phyloP scores from a whole-genome alignment of 1,140 invertebrate species.

The Cyclina sinensis region DNA sequence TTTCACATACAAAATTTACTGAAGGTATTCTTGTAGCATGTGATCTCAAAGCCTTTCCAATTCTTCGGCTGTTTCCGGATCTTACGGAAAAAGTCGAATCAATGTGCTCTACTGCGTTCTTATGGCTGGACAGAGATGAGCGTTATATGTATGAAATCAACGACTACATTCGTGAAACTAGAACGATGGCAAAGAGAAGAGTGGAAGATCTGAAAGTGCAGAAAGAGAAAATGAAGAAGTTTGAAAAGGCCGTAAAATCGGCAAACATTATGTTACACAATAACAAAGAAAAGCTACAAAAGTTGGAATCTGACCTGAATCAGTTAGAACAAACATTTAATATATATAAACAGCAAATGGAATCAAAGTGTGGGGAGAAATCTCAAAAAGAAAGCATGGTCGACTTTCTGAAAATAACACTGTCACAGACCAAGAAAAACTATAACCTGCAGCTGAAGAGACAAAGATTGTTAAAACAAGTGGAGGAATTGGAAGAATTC shows the following conservation, averaged over 20 bases:
- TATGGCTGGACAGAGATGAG: slow-evolving; percentile 83
- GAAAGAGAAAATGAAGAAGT: slow-evolving; percentile 81
- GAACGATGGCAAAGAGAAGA: slow-evolving; percentile 76
- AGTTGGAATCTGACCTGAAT: slow-evolving; percentile 82
- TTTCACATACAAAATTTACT: slow-evolving; percentile 77
- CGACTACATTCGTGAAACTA: slow-evolving; percentile 80
- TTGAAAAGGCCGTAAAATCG: slow-evolving; percentile 80
- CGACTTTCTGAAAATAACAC: slow-evolving; percentile 84
- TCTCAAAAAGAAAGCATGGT: slow-evolving; percentile 85
- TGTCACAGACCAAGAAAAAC: slow-evolving; percentile 83
- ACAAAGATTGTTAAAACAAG: slow-evolving; percentile 79
- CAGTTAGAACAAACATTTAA: slow-evolving; percentile 79
- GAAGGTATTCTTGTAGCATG: slow-evolving; percentile 80
- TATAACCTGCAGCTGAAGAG: slow-evolving; percentile 84
- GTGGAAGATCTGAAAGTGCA: slow-evolving; percentile 80
- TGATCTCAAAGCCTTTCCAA: slow-evolving; percentile 84
- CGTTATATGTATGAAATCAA: slow-evolving; percentile 84
- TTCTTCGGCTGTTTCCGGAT: slow-evolving; percentile 82
- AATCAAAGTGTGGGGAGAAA: slow-evolving; percentile 76
- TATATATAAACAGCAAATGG: slow-evolving; percentile 74
- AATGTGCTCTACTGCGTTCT: slow-evolving; percentile 77
- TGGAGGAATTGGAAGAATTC: slow-evolving; percentile 80
- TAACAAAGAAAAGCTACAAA: slow-evolving; percentile 82
- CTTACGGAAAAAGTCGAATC: slow-evolving; percentile 77
- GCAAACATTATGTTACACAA: slow-evolving; percentile 80